phyloP scores from a whole-genome alignment of 2,888 invertebrate species.

The Drosophila algonquin region DNA sequence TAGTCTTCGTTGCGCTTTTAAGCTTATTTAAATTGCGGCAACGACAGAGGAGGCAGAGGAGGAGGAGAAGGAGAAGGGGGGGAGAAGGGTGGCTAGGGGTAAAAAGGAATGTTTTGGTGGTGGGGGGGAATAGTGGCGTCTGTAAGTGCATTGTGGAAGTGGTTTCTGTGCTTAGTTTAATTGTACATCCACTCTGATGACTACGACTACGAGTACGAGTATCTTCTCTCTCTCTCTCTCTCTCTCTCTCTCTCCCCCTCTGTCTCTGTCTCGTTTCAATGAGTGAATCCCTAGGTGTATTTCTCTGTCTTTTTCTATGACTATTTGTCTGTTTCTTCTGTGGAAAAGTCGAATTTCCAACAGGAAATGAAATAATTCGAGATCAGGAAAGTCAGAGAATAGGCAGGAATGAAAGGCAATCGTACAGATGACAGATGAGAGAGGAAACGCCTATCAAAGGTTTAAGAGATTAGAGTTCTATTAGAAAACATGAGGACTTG shows the following conservation, averaged over 20 bases:
- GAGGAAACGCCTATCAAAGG: neutral
- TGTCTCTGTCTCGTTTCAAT: constrained; percentile 8
- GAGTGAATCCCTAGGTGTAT: neutral
- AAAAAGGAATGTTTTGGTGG: constrained; percentile 1
- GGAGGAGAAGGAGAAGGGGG: neutral
- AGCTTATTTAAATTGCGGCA: constrained; percentile 65
- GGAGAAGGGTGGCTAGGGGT: neutral
- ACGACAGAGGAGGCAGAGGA: constrained; percentile 16
- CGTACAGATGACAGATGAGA: neutral
- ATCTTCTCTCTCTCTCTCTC: neutral
- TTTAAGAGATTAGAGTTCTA: too few species aligned
- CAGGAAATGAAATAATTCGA: constrained; percentile 20
- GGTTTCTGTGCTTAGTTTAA: constrained; percentile 42
- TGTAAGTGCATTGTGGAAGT: constrained; percentile 43
- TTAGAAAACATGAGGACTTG: neutral
- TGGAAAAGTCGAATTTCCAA: neutral
- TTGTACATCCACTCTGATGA: constrained; percentile 24
- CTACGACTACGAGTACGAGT: neutral
- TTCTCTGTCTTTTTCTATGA: neutral
- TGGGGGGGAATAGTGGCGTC: constrained; percentile 7
- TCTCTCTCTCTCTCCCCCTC: neutral
- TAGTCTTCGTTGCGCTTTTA: constrained; percentile 59
- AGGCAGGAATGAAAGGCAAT: too few species aligned
- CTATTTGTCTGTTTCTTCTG: neutral
- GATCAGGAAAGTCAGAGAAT: neutral